These are phyloP conservation scores for Acleris laterana DNA, from an alignment of 2,888 invertebrate species.

Conservation along the genomic window DNA sequence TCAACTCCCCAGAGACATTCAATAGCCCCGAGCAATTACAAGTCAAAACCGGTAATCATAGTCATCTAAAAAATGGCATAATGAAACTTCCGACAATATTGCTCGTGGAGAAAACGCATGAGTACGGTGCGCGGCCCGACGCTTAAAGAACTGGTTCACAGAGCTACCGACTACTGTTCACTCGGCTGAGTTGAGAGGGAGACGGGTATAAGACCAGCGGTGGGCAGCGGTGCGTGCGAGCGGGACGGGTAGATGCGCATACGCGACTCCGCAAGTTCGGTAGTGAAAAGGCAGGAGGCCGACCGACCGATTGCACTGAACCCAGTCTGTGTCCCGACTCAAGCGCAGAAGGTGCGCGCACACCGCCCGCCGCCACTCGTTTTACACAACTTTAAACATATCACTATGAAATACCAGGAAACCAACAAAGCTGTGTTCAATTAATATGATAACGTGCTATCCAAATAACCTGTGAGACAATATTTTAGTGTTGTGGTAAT, in stretches of 20 bases:
- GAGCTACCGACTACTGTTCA: slow-evolving; percentile 78
- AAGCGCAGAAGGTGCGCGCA: slow-evolving; percentile 74
- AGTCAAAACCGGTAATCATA: slow-evolving; percentile 71
- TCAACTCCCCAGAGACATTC: slow-evolving; percentile 48
- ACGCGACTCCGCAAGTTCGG: slow-evolving; percentile 65
- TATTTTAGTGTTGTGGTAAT: slow-evolving; percentile 65
- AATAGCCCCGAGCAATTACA: slow-evolving; percentile 65
- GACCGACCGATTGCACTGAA: slow-evolving; percentile 65
- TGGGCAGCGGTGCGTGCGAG: slow-evolving; percentile 43
- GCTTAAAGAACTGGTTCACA: slow-evolving; percentile 77
- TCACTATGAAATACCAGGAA: slow-evolving; percentile 54
- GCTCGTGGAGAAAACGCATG: slow-evolving; percentile 71
- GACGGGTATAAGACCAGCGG: slow-evolving; percentile 37
- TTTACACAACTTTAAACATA: slow-evolving; percentile 65
- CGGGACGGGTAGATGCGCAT: slow-evolving; percentile 66
- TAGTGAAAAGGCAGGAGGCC: slow-evolving; percentile 70
- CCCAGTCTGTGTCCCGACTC: slow-evolving; percentile 76
- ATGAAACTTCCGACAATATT: slow-evolving; percentile 66
- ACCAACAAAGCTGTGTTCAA: slow-evolving; percentile 69
- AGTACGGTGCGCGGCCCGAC: slow-evolving; percentile 63
- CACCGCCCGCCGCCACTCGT: slow-evolving; percentile 67
- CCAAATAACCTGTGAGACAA: slow-evolving; percentile 58
- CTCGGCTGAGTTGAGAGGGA: slow-evolving; percentile 55
- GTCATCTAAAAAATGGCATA: slow-evolving; percentile 70
- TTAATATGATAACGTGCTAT: slow-evolving; percentile 55